A percentile compares a stretch with the other conserved stretches of the same genome.
phyloP scores from a whole-genome alignment of 35 echinoderm and acorn worm species.

The Strongylocentrotus purpuratus region DNA sequence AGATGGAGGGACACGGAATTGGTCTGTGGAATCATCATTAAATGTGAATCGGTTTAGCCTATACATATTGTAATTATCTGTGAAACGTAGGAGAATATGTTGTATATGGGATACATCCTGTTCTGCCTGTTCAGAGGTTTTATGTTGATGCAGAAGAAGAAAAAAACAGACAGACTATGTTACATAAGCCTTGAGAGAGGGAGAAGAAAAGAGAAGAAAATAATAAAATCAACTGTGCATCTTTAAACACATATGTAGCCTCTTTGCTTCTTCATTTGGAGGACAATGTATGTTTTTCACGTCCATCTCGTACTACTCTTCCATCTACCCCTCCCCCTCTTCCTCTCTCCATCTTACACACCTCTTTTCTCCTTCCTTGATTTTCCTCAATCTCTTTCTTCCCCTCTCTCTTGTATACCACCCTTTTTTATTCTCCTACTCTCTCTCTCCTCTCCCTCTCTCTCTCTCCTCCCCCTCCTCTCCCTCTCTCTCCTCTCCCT shows the following conservation, averaged over 20 bases:
- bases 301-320: background rate
- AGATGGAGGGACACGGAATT: background rate
- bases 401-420: background rate
- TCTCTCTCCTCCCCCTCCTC: background rate
- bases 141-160: background rate
- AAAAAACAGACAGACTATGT: background rate
- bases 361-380: background rate
- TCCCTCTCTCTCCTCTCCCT: background rate
- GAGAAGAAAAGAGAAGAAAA: background rate
- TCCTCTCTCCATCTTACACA: background rate
- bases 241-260: background rate
- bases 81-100: background rate
- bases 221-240: constrained; percentile 19
- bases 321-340: background rate
- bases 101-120: background rate
- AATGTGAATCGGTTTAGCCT: constrained; percentile 2
- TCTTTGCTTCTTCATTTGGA: background rate
- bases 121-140: background rate
- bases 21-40: background rate
- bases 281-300: background rate
- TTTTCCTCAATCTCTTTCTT: background rate
- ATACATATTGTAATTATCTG: constrained; percentile 19
- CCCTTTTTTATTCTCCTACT: background rate
- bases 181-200: constrained; percentile 10
- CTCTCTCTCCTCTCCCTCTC: background rate